Base-by-base conservation (phyloP, 2,797 vertebrate genomes). In the Phoebastria nigripes region DNA sequence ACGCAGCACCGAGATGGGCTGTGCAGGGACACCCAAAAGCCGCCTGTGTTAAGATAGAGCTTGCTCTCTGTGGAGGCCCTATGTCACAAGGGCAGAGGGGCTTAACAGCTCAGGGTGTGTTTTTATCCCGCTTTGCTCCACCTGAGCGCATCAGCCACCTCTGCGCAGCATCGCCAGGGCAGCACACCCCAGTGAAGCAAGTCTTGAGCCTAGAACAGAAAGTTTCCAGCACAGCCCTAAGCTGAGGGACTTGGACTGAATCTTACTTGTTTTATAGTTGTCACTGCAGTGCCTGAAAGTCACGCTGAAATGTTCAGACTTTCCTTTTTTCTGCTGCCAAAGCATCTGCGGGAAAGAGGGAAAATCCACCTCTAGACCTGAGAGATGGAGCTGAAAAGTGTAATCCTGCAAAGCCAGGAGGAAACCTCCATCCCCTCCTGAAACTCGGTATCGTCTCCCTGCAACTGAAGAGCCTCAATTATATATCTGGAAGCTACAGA, bases 281-380 rank as follows among this genome's bases (percentile, higher is more conserved):
- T 96, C 95, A 89, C 95, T 96, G 93, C 88, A 91, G 78, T 91
- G 96, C 93, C 96, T 96, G 87, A 90, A 97, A 98, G 91, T 94
- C 91, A 97, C 90, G 91, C 92, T 97, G 97, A 96, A 96, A 95
- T 87, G 85, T 88, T 97, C 96, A 96, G 94, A 28, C 87, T 96
- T 95, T 91, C 91, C 94, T 94, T 97, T 94, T 96, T 97, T 95
- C 96, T 96, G 94, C 94, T 97, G 96, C 96, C 97, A 98, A 98
- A 97, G 96, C 92, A 96, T 89, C 96, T 97, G 96, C 76, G 73
- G 94, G 96, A 92, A 96, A 95, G 85, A 97, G 96, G 94, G 81
- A 97, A 97, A 91, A 97, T 92, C 90, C 91, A 97, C 84, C 95
- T 97, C 97, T 85, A 94, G 96, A 84, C 88, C 95, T 82, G 78